Evolutionary conservation across 2,113 vertebrate species (phyloP), one percentile per base, ranked within the genome.

Genomic region (Rousettus leschenaultii): DNA sequence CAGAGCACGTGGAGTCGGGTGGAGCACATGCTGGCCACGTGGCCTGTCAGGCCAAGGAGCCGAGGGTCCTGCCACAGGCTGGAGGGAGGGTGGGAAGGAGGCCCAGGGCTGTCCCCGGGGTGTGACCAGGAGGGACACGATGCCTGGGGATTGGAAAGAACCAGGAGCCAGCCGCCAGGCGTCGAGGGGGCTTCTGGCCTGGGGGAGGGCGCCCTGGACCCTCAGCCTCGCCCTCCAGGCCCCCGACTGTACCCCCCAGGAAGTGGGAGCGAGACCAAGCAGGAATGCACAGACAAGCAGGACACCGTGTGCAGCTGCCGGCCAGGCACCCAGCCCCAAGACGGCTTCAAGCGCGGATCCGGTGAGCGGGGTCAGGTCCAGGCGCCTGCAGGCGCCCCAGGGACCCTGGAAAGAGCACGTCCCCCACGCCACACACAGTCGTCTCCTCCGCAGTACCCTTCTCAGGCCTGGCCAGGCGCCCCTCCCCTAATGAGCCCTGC

Each of bases 291-390:
- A 0, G 0, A 73, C 19, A 94, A 68, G 0, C 78, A 33, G 38
- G 97, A 98, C 83, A 94, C 97, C 0, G 19, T 97, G 55, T 98
- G 97, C 66, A n/a, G 51, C 33, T 98, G 97, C 73, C 43, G 24
- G 63, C 85, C 97, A 0, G 97, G 97, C 75, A 97, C 96, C 1
- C 88, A 98, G 86, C 96, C 97, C 30, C 53, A 15, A 15, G 40
- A 26, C 0, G 45, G 94, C 92, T 95, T 82, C 77, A 97, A 95
- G 61, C 79, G 0, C 0, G 97, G 97, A 82, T 97, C 97, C 0
- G 97, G 97, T 98, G 87, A 97, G 97, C 66, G 5, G 15, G 24
- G 21, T 13, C 3, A 3, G 33, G 71, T 28, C 15, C 71, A 1
- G 38, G 21, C 1, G 45, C 45, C 45, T 11, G 45, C 45, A 10